Conservation (phyloP, 2,113 vertebrate species). For the Ceyx melanurus region DNA sequence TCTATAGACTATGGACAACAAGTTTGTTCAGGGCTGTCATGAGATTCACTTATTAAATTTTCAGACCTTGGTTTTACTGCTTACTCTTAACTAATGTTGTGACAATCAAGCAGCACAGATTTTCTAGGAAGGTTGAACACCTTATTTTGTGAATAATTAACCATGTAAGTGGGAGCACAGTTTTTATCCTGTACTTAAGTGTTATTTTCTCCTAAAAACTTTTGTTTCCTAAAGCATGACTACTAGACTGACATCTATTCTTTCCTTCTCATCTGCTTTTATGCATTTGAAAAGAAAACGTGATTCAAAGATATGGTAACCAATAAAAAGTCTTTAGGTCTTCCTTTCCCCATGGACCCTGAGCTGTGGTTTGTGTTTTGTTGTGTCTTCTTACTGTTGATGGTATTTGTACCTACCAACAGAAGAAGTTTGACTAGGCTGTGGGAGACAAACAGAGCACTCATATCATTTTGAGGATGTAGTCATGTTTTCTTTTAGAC, state of each 20-base stretch:
- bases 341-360: neutral
- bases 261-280: neutral
- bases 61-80: neutral
- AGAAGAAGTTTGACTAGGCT: neutral
- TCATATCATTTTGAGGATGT: rapidly evolving
- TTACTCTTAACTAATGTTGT: neutral
- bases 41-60: neutral
- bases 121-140: neutral
- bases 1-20: neutral
- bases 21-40: neutral
- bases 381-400: neutral
- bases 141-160: neutral
- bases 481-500: neutral
- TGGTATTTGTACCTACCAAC: neutral
- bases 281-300: neutral
- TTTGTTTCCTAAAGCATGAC: neutral
- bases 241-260: neutral
- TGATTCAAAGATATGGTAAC: neutral
- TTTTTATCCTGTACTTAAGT: neutral
- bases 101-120: neutral
- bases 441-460: neutral
- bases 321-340: neutral
- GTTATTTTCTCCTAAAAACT: neutral
- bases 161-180: neutral
- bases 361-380: neutral